Evolutionary conservation across 2,888 invertebrate species (phyloP).

Genomic region (Fragum fragum): DNA sequence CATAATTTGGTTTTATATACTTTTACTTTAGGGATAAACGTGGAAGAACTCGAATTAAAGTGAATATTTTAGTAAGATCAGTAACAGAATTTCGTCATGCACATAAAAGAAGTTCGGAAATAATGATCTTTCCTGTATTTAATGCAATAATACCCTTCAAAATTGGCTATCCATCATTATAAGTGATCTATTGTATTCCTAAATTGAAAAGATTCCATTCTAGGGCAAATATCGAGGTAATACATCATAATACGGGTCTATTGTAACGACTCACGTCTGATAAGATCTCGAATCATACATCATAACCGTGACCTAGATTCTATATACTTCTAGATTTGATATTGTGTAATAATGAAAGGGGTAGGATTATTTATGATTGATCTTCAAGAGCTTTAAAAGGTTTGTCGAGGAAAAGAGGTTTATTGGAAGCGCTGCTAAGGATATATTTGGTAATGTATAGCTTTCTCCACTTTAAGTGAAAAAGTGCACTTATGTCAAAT

Average conservation of each 20-base stretch:
- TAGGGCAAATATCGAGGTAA: background rate
- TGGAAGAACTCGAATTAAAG: no score
- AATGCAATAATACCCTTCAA: background rate
- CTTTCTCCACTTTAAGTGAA: no score
- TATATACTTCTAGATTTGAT: background rate
- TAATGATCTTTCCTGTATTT: background rate
- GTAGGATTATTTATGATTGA: background rate
- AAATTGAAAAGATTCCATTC: conserved; percentile 6
- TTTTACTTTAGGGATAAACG: no score
- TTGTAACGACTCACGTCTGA: conserved; percentile 1
- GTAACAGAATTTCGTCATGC: no score
- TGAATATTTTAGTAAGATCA: no score
- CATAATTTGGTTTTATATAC: no score
- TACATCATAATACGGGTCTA: background rate
- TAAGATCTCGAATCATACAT: background rate
- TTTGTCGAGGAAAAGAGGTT: background rate
- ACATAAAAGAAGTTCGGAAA: background rate
- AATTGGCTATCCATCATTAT: background rate
- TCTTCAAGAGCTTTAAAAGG: background rate
- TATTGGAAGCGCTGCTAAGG: no score
- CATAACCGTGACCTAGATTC: background rate
- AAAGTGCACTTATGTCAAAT: no score
- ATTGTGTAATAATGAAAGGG: background rate
- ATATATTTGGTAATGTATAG: no score
- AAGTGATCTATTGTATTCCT: background rate